Conservation (phyloP, 1,140 invertebrate species). For the Pantala flavescens region DNA sequence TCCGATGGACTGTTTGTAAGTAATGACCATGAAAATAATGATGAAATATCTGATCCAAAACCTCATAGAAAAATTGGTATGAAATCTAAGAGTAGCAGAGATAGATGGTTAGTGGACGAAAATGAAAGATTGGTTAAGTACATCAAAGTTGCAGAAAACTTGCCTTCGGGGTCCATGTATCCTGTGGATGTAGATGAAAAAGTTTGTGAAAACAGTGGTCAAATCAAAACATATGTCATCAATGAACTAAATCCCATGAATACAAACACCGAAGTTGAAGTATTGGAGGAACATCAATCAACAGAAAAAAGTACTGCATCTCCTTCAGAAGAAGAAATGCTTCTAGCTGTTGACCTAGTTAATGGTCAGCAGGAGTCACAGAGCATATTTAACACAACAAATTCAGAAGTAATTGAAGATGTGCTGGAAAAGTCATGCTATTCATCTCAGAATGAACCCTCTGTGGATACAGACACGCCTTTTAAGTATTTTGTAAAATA, state of each 20-base stretch:
- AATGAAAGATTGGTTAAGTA: too few relatives aligned
- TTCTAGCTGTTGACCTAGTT: background rate
- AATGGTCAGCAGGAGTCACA: too few relatives aligned
- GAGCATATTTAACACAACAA: too few relatives aligned
- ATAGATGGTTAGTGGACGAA: too few relatives aligned
- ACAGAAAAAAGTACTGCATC: background rate
- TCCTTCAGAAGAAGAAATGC: background rate
- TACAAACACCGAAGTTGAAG: background rate
- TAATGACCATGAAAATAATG: background rate
- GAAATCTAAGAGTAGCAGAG: background rate
- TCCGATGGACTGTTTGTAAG: background rate
- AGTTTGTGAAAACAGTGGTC: background rate
- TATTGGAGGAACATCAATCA: background rate
- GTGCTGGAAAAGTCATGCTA: too few relatives aligned
- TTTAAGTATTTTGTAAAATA: too few relatives aligned
- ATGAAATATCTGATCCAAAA: background rate
- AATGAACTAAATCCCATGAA: background rate
- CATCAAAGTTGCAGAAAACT: background rate
- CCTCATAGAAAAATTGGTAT: background rate
- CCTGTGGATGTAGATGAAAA: background rate
- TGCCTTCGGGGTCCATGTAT: background rate
- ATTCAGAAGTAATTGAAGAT: too few relatives aligned
- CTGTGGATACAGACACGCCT: too few relatives aligned
- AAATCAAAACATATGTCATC: background rate
- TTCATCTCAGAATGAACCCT: too few relatives aligned